These are phyloP conservation scores for Oryzias sinensis DNA, from an alignment of 2,797 vertebrate species.

Conservation along the genomic window DNA sequence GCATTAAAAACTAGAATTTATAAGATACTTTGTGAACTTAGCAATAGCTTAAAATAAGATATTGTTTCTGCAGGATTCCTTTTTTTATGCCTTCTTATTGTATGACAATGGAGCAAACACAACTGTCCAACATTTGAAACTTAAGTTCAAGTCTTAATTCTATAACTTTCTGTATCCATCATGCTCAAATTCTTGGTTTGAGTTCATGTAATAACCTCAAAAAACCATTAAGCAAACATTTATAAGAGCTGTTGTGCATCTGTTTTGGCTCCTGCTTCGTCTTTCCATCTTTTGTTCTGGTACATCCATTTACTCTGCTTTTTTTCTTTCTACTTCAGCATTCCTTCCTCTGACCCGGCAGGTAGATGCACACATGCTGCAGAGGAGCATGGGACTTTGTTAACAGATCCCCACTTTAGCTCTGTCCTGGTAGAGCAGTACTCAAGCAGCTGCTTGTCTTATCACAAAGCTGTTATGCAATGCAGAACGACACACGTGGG, in stretches of 20 bases:
- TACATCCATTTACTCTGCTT: not conserved
- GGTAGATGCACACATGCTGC: conserved; percentile 13
- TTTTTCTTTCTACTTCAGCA: conserved; percentile 4
- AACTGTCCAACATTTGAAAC: not conserved
- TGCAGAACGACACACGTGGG: conserved; percentile 23
- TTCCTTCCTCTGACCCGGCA: conserved; percentile 28
- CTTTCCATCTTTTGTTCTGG: not conserved
- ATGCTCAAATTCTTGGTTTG: not conserved
- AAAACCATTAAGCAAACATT: no score
- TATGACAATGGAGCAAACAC: not conserved
- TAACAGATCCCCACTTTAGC: conserved; percentile 41
- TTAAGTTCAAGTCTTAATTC: not conserved
- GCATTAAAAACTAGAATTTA: no score
- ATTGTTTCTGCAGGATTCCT: no score
- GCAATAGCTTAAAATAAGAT: no score
- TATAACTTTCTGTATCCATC: not conserved
- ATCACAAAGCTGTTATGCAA: conserved; percentile 38
- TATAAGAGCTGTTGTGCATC: not conserved
- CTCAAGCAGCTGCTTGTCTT: conserved; percentile 2
- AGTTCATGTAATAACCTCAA: conserved; percentile 3
- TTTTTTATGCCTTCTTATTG: not conserved
- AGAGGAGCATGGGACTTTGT: conserved; percentile 26
- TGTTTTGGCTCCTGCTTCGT: conserved; percentile 1
- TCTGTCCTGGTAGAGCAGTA: conserved; percentile 23
- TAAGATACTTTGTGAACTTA: no score